Evolutionary conservation across 2,888 invertebrate genomes (phyloP), one percentile per base, ranked within the genome.

Genomic region (Physocephala rufipes): DNA sequence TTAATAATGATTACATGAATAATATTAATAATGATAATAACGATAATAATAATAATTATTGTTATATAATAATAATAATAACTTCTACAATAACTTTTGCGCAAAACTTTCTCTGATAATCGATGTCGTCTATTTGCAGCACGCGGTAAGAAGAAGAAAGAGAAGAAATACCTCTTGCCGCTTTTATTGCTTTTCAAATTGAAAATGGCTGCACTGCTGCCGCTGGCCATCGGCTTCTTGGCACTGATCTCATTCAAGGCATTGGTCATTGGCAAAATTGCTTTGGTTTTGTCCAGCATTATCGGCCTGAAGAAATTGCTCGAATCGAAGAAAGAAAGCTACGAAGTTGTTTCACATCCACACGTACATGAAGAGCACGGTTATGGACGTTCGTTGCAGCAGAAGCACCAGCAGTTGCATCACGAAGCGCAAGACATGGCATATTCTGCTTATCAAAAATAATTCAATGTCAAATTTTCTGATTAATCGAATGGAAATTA

Each of bases 161-260:
- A 89, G 90, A 88, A 92, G 86, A 93, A 93, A 88, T 90, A 91
- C 80, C 90, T 94, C 79, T 84, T 92, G 83, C 92, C 93, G 58
- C 88, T 94, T 84, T 88, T 94, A 78, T 88, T 93, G 80, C 89
- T 95, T 71, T 87, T 94, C 82, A 93, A 93, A 82, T 86, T 95
- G 84, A 95, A 95, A 88, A 91, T 90, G 72, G 93, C 93, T 76
- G 91, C 92, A 43, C 88, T 95, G 75, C 90, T 93, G 79, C 94
- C 94, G 43, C 87, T 95, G 77, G 91, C 92, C 80, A 89, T 95
- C 71, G 95, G 92, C 77, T 89, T 88, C 78, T 90, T 95, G 79
- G 94, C 93, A 69, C 88, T 95, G 75, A 89, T 94, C 61, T 93
- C 94, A 55, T 90, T 95, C 89, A 95, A 95, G 89, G 95, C 95